A percentile compares a stretch with the other conserved stretches of the same genome.
phyloP scores from a whole-genome alignment of 2,113 vertebrate genomes.

The Urocitellus parryii region DNA sequence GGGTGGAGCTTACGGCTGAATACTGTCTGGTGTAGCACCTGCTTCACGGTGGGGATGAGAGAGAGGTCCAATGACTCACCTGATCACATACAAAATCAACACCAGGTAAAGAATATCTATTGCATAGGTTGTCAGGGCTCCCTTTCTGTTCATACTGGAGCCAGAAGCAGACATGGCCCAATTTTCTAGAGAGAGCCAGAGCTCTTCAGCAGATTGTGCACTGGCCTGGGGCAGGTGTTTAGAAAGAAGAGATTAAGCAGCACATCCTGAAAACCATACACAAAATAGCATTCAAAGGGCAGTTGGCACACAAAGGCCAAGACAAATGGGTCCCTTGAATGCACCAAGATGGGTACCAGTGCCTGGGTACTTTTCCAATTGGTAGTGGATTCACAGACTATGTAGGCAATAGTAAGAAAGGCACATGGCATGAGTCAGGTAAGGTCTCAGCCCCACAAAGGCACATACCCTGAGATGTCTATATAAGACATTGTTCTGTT shows the following conservation, averaged over 20 bases:
- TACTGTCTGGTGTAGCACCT: not conserved
- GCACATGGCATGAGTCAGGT: fast-evolving
- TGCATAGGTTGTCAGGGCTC: not conserved
- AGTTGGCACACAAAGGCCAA: not conserved
- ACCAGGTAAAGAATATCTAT: not conserved
- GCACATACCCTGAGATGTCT: not conserved
- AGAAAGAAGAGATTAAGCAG: not conserved
- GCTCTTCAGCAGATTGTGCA: not conserved
- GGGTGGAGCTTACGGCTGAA: not conserved
- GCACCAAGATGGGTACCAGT: not conserved
- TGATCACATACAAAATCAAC: not conserved
- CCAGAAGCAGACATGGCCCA: not conserved
- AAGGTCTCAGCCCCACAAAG: not conserved
- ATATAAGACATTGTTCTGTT: not conserved
- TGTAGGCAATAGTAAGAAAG: not conserved
- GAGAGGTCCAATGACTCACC: not conserved
- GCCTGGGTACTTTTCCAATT: not conserved
- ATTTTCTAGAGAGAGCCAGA: not conserved
- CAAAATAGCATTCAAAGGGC: not conserved
- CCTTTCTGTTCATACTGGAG: not conserved
- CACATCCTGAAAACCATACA: not conserved
- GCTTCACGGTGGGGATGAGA: not conserved
- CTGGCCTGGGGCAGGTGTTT: no score
- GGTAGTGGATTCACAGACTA: not conserved
- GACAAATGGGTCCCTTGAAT: not conserved